These are phyloP conservation scores for Nansenia antarctica DNA, from an alignment of 2,113 vertebrate species.

Conservation along the genomic window DNA sequence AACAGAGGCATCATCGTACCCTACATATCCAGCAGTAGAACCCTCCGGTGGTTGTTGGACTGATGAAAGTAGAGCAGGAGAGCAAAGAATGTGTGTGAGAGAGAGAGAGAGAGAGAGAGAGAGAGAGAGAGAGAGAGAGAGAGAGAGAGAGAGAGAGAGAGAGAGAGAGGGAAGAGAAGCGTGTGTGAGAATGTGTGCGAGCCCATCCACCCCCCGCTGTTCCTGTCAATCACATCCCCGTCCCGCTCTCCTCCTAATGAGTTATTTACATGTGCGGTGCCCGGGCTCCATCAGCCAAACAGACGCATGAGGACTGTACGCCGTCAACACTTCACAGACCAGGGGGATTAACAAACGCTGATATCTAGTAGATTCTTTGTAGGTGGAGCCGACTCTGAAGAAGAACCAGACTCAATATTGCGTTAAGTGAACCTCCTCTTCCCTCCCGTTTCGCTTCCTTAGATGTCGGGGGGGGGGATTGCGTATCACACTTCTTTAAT, in stretches of 20 bases:
- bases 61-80: too few relatives aligned
- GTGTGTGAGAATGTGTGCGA: slow-evolving; percentile 29
- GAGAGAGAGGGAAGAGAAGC: slow-evolving; percentile 9
- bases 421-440: slow-evolving; percentile 40
- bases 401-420: slow-evolving; percentile 57
- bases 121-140: too few relatives aligned
- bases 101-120: too few relatives aligned
- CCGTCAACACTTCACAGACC: slow-evolving; percentile 42
- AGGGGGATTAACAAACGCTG: slow-evolving; percentile 19
- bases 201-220: slow-evolving; percentile 59
- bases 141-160: background rate
- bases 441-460: slow-evolving; percentile 26
- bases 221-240: slow-evolving; percentile 61
- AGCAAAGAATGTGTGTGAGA: too few relatives aligned
- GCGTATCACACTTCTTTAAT: slow-evolving; percentile 77
- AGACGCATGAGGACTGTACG: slow-evolving; percentile 51
- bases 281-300: slow-evolving; percentile 37
- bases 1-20: too few relatives aligned
- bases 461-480: slow-evolving; percentile 64
- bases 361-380: slow-evolving; percentile 42
- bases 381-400: slow-evolving; percentile 41
- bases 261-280: slow-evolving; percentile 71
- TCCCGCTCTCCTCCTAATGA: slow-evolving; percentile 66
- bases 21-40: too few relatives aligned
- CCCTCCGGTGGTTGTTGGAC: background rate